Evolutionary conservation across 2,888 invertebrate genomes (phyloP), one percentile per base, ranked within the genome.

Genomic region (Tenthredo distinguenda): DNA sequence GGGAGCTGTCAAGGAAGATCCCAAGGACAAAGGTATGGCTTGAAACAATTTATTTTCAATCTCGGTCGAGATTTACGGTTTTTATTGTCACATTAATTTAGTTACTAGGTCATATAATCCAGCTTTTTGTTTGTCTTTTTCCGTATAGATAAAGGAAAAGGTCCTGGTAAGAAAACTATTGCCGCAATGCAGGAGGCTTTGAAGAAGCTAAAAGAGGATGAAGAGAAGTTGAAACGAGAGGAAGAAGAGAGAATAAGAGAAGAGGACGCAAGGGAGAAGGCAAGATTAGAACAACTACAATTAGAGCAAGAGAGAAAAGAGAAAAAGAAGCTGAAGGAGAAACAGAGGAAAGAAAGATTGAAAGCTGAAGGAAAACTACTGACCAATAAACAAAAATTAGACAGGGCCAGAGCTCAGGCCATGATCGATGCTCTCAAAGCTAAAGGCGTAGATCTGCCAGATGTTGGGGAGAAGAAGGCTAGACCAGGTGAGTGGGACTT

Each of bases 281-380:
- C 96, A 65, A 95, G 97, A 86, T 94, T 97, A 87, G 98, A 98
- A 94, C 96, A 96, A 88, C 93, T 96, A 72, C 94, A 97, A 86
- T 94, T 97, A 87, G 99, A 99, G 92, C 97, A 98, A 90, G 99
- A 99, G 92, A 90, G 95, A 87, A 98, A 97, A 91, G 98, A 98
- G 88, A 96, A 96, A 91, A 98, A 97, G 93, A 99, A 98, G 92
- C 97, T 97, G 91, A 98, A 98, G 91, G 98, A 99, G 94, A 98
- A 98, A 91, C 99, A 99, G 92, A 95, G 97, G 81, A 98, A 98
- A 93, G 98, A 98, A 91, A 95, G 98, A 91, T 95, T 98, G 89
- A 99, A 99, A 93, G 98, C 98, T n/a, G 99, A 99, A 94, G 99
- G 99, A 2, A 99, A 98, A 94, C 95, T 98, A 50, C 94, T 99